Evolutionary conservation across 2,888 invertebrate genomes (phyloP), one percentile per base, ranked within the genome.

Genomic region (Stenurella melanura): DNA sequence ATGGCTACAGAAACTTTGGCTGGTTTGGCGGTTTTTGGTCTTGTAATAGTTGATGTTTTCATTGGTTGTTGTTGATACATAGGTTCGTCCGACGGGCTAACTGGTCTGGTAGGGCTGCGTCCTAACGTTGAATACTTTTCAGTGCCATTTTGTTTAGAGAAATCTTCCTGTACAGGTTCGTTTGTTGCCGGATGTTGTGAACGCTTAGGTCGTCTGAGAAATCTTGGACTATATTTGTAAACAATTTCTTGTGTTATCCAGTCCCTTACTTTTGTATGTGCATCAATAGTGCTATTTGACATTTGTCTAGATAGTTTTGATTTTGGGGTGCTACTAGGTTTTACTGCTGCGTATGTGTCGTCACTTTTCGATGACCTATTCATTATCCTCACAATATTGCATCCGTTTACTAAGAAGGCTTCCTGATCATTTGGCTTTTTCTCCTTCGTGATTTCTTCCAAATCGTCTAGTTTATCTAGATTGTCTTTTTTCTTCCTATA

Each of bases 201-300:
- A 87, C 42, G 57, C 38, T 74, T 78, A 4, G 67, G 64, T 67
- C 86, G 87, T 81, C 93, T 90, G 17, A 94, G 86, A 86, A 93
- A 93, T 78, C 92, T 92, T 0, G 94, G 94, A 68, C 94, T 94
- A 84, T 93, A 94, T 86, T 93, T 92, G 82, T 94, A 93, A 85
- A 94, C 93, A 50, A 95, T 93, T 88, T 95, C 95, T 80, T 95
- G 94, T 0, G 95, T 93, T 83, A 96, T 96, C 96, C 96, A 96
- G 83, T 96, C 95, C 79, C 94, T 92, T 0, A 96, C 96, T 91
- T 96, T 96, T 15, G 95, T 94, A 86, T 96, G 95, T 0, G 96
- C 95, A 87, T 96, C 96, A 80, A 96, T 93, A 0, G 96, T 96
- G 79, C 95, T 96, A 6, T 92, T 93, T 7, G 95, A 96, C 85